Evolutionary conservation across 1,140 invertebrate genomes (phyloP).

Genomic region (Lepeophtheirus salmonis): DNA sequence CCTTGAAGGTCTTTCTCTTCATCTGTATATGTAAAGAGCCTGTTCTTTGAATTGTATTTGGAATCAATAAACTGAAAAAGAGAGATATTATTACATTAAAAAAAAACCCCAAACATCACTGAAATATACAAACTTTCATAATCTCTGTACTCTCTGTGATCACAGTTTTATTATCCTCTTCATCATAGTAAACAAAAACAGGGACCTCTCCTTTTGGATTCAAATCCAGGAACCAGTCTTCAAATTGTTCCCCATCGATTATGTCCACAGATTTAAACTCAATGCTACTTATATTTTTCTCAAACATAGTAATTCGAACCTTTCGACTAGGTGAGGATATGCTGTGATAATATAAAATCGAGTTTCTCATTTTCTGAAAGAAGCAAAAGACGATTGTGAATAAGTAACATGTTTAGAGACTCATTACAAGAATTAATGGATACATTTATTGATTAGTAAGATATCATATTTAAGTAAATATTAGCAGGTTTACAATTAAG

Average conservation of each 20-base stretch:
- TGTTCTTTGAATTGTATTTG: background rate
- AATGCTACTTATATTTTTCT: background rate
- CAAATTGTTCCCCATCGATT: slow-evolving; percentile 1
- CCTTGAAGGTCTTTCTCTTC: background rate
- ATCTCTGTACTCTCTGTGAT: background rate
- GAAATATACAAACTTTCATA: background rate
- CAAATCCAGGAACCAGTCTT: slow-evolving; percentile 10
- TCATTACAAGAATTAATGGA: no score
- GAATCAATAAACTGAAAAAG: background rate
- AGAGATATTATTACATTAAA: no score
- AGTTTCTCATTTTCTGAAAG: no score
- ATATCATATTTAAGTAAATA: no score
- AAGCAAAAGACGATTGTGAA: no score
- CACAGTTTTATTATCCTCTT: background rate
- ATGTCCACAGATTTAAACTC: background rate
- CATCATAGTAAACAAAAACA: background rate
- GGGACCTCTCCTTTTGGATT: slow-evolving; percentile 6
- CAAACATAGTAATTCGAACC: slow-evolving; percentile 5
- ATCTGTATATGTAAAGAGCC: background rate
- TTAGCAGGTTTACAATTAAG: no score
- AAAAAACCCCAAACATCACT: no score
- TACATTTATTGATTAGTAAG: no score
- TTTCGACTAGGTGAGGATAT: slow-evolving; percentile 1
- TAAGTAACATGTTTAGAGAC: no score
- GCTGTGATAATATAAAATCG: background rate